phyloP scores from a whole-genome alignment of 2,113 vertebrate genomes.

The Cinclus mexicanus region DNA sequence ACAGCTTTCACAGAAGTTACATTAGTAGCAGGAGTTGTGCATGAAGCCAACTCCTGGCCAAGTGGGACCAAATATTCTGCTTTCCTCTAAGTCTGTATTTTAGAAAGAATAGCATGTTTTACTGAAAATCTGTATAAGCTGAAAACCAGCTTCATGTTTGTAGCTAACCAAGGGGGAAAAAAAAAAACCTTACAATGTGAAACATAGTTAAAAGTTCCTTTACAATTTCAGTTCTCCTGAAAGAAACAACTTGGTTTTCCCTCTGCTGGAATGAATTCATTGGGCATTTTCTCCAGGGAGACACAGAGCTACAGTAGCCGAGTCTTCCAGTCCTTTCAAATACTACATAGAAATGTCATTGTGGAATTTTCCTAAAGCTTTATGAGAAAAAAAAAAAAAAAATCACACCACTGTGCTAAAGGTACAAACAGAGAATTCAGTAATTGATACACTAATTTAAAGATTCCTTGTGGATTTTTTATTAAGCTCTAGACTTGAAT shows the following conservation, averaged over 20 bases:
- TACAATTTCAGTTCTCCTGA: background rate
- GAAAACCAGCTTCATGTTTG: slow-evolving; percentile 8
- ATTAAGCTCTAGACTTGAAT: background rate
- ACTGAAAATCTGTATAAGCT: background rate
- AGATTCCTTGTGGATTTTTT: background rate
- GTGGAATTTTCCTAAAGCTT: background rate
- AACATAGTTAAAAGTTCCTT: background rate
- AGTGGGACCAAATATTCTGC: background rate
- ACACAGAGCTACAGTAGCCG: background rate
- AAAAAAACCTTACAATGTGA: background rate
- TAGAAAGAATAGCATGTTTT: background rate
- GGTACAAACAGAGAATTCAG: background rate
- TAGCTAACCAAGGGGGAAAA: background rate
- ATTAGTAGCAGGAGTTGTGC: background rate
- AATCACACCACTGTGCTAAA: background rate
- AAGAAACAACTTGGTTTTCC: background rate
- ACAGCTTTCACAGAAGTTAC: background rate
- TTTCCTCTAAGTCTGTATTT: background rate
- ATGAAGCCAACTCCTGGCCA: background rate
- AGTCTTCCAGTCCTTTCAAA: background rate
- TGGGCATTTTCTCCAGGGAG: background rate
- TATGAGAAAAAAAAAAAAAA: background rate
- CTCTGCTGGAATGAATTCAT: background rate
- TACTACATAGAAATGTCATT: background rate
- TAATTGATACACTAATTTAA: background rate